Conservation (phyloP, 2,113 vertebrate species). For the Leptobrachium leishanense region DNA sequence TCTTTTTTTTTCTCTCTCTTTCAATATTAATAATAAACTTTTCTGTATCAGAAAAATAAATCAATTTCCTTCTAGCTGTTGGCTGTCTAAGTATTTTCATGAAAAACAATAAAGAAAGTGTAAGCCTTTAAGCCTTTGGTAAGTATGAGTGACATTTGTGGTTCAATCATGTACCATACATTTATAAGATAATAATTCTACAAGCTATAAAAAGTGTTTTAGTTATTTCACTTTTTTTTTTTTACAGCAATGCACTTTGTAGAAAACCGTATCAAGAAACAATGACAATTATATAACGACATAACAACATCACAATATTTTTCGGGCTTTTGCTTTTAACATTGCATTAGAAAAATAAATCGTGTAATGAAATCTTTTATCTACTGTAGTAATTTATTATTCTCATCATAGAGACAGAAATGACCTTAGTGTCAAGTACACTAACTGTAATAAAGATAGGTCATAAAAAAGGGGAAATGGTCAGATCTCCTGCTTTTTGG, state of each 20-base stretch:
- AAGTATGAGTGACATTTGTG: slow-evolving; percentile 53
- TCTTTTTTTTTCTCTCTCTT: slow-evolving; percentile 42
- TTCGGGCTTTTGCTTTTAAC: too few relatives aligned
- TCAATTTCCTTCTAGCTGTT: slow-evolving; percentile 56
- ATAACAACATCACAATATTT: too few relatives aligned
- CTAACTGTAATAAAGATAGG: too few relatives aligned
- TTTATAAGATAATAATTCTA: neutral
- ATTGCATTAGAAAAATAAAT: too few relatives aligned
- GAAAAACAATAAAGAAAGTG: slow-evolving; percentile 54
- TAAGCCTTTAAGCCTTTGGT: slow-evolving; percentile 62
- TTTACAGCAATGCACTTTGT: neutral
- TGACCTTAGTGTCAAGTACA: too few relatives aligned
- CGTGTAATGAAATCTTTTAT: too few relatives aligned
- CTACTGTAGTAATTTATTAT: too few relatives aligned
- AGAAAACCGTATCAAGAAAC: neutral
- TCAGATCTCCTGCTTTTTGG: too few relatives aligned
- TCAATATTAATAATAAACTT: slow-evolving; percentile 39
- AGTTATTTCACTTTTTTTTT: neutral
- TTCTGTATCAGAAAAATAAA: slow-evolving; percentile 52
- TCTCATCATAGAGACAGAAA: too few relatives aligned
- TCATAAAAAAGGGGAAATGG: too few relatives aligned
- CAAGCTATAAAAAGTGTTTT: neutral
- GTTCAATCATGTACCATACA: slow-evolving; percentile 48
- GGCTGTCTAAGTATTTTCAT: slow-evolving; percentile 60
- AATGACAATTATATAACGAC: neutral